Evolutionary conservation across 2,888 invertebrate species (phyloP), one percentile per base, ranked within the genome.

Genomic region (Apantesis nais): DNA sequence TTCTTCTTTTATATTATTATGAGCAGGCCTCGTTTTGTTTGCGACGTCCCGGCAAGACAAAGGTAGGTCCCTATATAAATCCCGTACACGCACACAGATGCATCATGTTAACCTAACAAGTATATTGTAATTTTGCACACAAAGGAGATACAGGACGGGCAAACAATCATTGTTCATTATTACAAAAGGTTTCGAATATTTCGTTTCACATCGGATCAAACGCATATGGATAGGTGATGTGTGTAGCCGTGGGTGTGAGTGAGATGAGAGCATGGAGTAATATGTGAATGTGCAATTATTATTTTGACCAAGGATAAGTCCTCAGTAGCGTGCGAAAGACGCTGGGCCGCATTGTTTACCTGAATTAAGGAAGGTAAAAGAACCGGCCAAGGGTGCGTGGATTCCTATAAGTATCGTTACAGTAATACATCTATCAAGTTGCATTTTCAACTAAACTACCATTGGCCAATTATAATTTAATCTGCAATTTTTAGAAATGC

Each of bases 131-230:
- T 94, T 94, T 94, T 86, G 93, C 94, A 93, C 94, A 95, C 94
- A 94, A 94, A 95, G 91, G 83, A 91, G 92, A 92, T 92, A 92
- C 90, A 91, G 94, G 92, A 93, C 93, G 92, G 90, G 92, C 94
- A 94, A 94, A 95, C 94, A 94, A 94, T 95, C 93, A 94, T 94
- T 94, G 94, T 94, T 94, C 93, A 94, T 95, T 94, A 93, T 93
- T 93, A 95, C 94, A 95, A 95, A 94, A 94, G 95, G 89, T 93
- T 92, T 93, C 90, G 89, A 92, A 93, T 93, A 92, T 93, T 94
- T 91, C 91, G 93, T 92, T 93, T 94, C 93, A 93, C 92, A 90
- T 92, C 92, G 91, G 91, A 94, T 95, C 94, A 93, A 93, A 94
- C 92, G 91, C 89, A 90, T 92, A 89, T 88, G 88, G 88, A 91